These are phyloP conservation scores for Indicator indicator DNA, from an alignment of 2,113 vertebrate species.

Conservation along the genomic window DNA sequence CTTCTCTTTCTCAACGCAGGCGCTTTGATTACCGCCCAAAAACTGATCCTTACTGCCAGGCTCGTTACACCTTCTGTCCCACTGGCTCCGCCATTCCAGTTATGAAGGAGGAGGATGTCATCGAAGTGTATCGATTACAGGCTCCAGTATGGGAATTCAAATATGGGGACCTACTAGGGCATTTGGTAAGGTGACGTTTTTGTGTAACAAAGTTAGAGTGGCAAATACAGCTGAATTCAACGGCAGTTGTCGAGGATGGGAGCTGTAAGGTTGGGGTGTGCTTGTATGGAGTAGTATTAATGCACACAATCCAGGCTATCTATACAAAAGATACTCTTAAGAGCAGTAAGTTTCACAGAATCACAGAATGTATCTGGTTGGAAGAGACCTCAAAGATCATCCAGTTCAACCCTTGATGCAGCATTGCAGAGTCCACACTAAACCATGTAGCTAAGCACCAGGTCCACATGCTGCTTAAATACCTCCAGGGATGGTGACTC, in stretches of 20 bases:
- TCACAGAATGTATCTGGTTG: too few species aligned
- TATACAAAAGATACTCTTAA: background rate
- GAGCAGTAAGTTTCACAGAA: background rate
- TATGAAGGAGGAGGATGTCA: slow-evolving; percentile 83
- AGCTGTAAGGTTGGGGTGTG: background rate
- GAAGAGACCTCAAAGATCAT: too few species aligned
- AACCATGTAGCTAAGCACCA: too few species aligned
- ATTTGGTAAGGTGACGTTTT: slow-evolving; percentile 81
- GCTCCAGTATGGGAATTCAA: slow-evolving; percentile 98
- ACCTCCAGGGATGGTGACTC: too few species aligned
- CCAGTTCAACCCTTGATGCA: too few species aligned
- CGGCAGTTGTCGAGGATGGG: background rate
- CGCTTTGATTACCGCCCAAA: slow-evolving; percentile 88
- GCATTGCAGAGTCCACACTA: too few species aligned
- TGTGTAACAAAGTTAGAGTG: background rate
- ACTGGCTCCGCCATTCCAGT: slow-evolving; percentile 84
- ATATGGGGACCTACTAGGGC: slow-evolving; percentile 89
- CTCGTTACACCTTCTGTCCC: slow-evolving; percentile 94
- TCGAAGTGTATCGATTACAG: slow-evolving; percentile 92
- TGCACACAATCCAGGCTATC: background rate
- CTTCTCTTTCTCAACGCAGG: slow-evolving; percentile 73
- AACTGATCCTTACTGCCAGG: slow-evolving; percentile 89
- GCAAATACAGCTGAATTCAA: background rate
- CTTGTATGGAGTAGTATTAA: background rate
- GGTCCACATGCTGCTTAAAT: too few species aligned